Percentiles rank a stretch among this genome's conserved stretches.
Conservation (phyloP, 2,888 invertebrate genomes). For the Polia nebulosa region DNA sequence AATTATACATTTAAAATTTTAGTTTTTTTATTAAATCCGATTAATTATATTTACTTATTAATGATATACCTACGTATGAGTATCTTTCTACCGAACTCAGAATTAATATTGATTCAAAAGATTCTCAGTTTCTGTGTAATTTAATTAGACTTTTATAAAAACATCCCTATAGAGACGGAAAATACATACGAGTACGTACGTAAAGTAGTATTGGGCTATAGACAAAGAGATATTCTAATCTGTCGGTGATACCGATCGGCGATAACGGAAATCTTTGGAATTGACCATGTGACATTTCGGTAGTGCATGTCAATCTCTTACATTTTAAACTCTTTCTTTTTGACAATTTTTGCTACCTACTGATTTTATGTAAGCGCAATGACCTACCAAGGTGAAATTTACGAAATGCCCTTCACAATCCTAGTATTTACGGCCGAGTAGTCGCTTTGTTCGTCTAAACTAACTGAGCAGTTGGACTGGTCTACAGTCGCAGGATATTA, state of each 20-base stretch:
- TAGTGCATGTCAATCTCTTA: neutral
- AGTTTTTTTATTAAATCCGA: too few relatives aligned
- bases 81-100: too few relatives aligned
- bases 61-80: too few relatives aligned
- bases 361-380: neutral
- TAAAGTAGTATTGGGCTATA: too few relatives aligned
- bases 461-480: neutral
- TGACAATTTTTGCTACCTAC: neutral
- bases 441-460: constrained; percentile 4
- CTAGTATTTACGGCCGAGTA: neutral
- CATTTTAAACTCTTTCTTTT: neutral
- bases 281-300: neutral
- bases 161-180: too few relatives aligned
- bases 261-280: neutral
- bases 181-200: too few relatives aligned
- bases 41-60: too few relatives aligned
- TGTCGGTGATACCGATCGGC: neutral
- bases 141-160: too few relatives aligned
- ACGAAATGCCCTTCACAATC: neutral
- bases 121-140: too few relatives aligned
- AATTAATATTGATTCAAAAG: too few relatives aligned
- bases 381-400: neutral
- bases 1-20: too few relatives aligned
- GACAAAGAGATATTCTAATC: too few relatives aligned
- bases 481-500: neutral